Base-by-base conservation (phyloP, 2,888 invertebrate genomes). In the Pyrochroa serraticornis region DNA sequence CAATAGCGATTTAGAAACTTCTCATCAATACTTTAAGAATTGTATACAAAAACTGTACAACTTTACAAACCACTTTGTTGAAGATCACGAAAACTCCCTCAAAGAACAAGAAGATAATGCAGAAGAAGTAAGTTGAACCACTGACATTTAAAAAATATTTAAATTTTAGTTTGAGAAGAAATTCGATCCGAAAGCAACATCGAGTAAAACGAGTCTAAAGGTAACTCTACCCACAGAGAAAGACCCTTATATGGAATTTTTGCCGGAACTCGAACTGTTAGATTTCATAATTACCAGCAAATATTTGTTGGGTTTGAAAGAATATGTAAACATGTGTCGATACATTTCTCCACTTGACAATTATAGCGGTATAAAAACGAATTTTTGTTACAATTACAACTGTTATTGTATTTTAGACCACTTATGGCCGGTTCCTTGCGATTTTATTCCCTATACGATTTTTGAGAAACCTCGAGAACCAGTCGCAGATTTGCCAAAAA, bases 371-470 rank as follows among this genome's bases (percentile, higher is more conserved):
- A 50, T 12, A 32, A 6, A n/a, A 31, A 12, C 5, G 10, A n/a
- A 2, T 43, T 52, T 32, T 39, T 10, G 8, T 39, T 39, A 5
- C 39, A 3, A 8, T 1, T 32, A 7, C 1, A 8, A 14, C 10
- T 34, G 39, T 9, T 36, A 39, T 33, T 10, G 36, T 13, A n/a
- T 70, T 69, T 14, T 51, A 74, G 74, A 72, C 52, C 56, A 58
- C 48, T 62, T 70, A 12, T 75, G 75, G 75, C 75, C 75, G 6
- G 62, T 68, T 14, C 68, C 71, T 8, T 54, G 54, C 22, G 69
- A 71, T 37, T 71, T 70, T 39, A 63, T 74, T 8, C 72, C 73
- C 0, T 71, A 68, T 42, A 69, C 71, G 50, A 55, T 71, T 1
- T 72, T 74, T 48, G 62, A 67, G 12, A 62, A 63, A 33, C 64